These are phyloP conservation scores for Erythrolamprus reginae DNA, from an alignment of 2,113 vertebrate species.

Conservation along the genomic window DNA sequence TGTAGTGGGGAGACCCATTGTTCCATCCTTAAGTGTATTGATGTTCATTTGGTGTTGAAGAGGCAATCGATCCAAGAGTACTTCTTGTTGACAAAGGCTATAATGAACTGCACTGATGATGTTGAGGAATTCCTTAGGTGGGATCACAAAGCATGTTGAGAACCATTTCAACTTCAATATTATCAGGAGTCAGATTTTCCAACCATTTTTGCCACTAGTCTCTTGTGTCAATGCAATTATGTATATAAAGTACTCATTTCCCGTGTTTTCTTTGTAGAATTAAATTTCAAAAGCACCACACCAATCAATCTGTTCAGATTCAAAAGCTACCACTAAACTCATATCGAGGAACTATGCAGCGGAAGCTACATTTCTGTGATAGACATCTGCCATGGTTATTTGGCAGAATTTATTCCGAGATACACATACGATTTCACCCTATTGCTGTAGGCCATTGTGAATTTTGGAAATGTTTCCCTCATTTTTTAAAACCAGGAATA, in stretches of 20 bases:
- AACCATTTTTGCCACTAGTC: not conserved
- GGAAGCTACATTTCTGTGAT: not conserved
- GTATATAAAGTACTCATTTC: not conserved
- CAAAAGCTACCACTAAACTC: not conserved
- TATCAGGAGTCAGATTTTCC: not conserved
- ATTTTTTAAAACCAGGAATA: not conserved
- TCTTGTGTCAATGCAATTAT: not conserved
- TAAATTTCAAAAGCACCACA: not conserved
- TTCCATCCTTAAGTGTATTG: not conserved
- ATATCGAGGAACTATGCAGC: not conserved
- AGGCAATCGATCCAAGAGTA: not conserved
- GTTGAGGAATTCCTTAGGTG: not conserved
- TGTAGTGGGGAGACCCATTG: not conserved
- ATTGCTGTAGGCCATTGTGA: not conserved
- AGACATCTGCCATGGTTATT: not conserved
- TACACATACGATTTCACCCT: not conserved
- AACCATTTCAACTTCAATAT: not conserved
- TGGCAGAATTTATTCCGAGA: not conserved
- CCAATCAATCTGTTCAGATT: not conserved
- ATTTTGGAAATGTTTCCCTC: not conserved
- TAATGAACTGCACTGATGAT: not conserved
- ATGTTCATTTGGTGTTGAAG: not conserved
- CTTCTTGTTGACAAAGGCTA: not conserved
- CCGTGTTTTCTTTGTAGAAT: not conserved
- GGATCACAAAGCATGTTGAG: not conserved